Conservation (phyloP, 2,888 invertebrate genomes). For the Calameuta pallipes region DNA sequence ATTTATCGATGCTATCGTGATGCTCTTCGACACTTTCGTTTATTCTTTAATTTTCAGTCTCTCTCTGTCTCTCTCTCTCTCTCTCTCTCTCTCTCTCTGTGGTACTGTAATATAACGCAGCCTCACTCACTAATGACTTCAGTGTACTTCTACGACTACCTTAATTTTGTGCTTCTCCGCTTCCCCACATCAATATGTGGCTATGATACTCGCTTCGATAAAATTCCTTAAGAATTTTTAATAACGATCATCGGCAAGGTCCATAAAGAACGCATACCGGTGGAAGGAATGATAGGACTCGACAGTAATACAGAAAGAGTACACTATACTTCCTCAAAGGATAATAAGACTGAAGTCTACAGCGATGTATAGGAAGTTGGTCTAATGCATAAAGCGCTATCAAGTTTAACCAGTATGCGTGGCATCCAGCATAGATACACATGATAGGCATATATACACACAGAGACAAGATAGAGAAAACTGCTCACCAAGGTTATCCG, state of each 20-base stretch:
- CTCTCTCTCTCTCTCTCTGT: neutral
- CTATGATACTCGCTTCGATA: neutral
- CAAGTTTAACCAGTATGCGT: neutral
- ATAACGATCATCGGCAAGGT: neutral
- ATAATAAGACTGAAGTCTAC: neutral
- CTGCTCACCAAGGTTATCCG: constrained; percentile 57
- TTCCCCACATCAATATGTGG: neutral
- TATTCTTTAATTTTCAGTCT: constrained; percentile 6
- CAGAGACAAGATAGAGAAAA: neutral
- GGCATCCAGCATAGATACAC: neutral
- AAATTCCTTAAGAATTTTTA: neutral
- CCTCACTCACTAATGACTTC: neutral
- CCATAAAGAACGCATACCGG: too few relatives aligned
- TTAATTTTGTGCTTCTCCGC: neutral
- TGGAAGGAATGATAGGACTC: neutral
- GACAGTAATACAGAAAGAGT: neutral
- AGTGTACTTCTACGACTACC: neutral
- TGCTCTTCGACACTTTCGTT: neutral
- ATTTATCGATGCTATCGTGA: neutral
- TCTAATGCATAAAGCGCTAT: neutral
- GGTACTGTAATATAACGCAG: neutral
- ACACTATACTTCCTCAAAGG: neutral
- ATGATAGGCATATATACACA: neutral
- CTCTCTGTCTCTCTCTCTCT: neutral
- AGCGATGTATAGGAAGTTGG: neutral